A percentile compares a stretch with the other conserved stretches of the same genome.
phyloP scores from a whole-genome alignment of 2,797 vertebrate genomes.

The Sebastes matsubarae region DNA sequence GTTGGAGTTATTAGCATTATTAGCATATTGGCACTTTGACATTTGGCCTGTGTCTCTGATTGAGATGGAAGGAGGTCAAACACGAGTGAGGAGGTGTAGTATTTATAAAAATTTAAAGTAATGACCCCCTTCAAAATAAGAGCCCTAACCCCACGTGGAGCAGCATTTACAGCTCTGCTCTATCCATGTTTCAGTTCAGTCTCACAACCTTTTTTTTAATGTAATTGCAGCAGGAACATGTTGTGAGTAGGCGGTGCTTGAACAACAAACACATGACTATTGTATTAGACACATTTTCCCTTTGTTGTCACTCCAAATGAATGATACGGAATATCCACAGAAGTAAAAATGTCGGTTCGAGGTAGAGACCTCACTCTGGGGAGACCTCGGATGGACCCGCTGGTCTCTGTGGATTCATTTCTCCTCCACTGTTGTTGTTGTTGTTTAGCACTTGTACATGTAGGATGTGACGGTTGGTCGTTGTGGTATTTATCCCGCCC shows the following conservation, averaged over 20 bases:
- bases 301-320: no score
- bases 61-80: constrained; percentile 51
- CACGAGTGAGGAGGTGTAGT: neutral
- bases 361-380: no score
- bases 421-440: no score
- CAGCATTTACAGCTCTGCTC: neutral
- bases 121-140: neutral
- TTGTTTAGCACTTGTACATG: no score
- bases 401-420: no score
- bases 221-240: no score
- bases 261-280: neutral
- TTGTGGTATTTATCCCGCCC: no score
- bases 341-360: no score
- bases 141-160: neutral
- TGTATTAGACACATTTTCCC: neutral
- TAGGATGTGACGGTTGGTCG: no score
- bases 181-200: neutral
- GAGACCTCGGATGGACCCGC: no score
- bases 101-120: constrained; percentile 3
- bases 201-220: neutral
- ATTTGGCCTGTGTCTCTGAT: constrained; percentile 41
- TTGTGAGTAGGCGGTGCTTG: neutral
- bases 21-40: constrained; percentile 38
- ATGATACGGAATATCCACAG: no score
- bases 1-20: constrained; percentile 54